Base-by-base conservation (phyloP, 2,888 invertebrate genomes). In the Tenthredo livida region DNA sequence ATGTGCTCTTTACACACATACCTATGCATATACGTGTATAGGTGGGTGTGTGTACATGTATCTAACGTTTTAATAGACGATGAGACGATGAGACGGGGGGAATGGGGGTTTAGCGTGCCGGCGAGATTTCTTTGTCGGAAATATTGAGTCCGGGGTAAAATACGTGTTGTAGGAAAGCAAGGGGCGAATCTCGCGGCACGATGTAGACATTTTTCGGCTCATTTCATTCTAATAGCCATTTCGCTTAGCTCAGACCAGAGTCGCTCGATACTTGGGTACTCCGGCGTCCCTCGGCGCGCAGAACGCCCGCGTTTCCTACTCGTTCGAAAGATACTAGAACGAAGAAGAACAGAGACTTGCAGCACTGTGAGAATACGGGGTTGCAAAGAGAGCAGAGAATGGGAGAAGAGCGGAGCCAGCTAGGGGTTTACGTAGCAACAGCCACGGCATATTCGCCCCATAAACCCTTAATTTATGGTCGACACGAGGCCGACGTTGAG, bases 391-490 rank as follows among this genome's bases (percentile, higher is more conserved):
- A 17, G 12, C 10, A 25, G 25, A 47, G 47, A 25, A 12, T n/a
- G 47, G 21, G 47, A 73, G 43, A 12, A 7, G 21, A 47, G 37
- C 15, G 25, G 25, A 80, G 58, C 21, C n/a, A n/a, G n/a, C 10
- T 21, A 12, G 80, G 50, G 50, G 83, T 33, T 83, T 67, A 47
- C 37, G 67, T 65, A 67, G 67, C 83, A 83, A 67, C 83, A 83
- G 43, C 83, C 47, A 65, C 80, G 58, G 87, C 86, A 87, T 87
- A 87, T 87, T 87, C 86, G 85, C 75, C 85, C 84, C 84, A 73
- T 86, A 75, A 86, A 87, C 86, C 86, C 83, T 85, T 84, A 84
- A 85, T 87, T 88, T 89, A 88, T 83, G 29, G 70, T 33, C 67
- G 83, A 67, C 17, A 47, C 83, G 67, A 70, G 58, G n/a, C 21